phyloP scores from a whole-genome alignment of 53 echinoderm and acorn worm species.

The Antedon mediterranea region DNA sequence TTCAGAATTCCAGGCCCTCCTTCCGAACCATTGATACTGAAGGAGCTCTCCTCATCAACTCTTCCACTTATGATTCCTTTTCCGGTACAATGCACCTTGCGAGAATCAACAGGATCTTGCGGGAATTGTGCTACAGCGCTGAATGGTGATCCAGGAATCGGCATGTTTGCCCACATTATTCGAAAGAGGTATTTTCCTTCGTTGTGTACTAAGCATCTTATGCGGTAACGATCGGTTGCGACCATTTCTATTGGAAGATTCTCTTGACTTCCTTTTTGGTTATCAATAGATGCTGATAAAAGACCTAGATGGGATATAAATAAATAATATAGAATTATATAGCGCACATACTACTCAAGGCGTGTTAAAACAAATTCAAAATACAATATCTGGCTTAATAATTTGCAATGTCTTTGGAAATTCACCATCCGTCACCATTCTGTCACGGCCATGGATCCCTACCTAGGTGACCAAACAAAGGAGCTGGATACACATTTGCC shows the following conservation, averaged over 20 bases:
- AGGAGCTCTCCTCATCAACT: slow-evolving; percentile 47
- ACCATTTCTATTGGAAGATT: slow-evolving; percentile 40
- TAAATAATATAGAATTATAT: neutral
- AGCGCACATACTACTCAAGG: no score
- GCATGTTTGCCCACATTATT: slow-evolving; percentile 46
- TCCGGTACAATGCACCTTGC: slow-evolving; percentile 46
- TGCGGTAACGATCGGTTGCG: slow-evolving; percentile 35
- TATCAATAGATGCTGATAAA: slow-evolving; percentile 52
- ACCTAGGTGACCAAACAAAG: no score
- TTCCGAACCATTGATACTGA: slow-evolving; percentile 67
- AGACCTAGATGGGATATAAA: slow-evolving; percentile 28
- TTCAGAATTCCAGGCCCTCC: slow-evolving; percentile 58
- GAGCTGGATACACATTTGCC: no score
- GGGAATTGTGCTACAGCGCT: slow-evolving; percentile 31
- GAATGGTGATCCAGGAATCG: slow-evolving; percentile 71
- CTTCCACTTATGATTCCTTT: slow-evolving; percentile 34
- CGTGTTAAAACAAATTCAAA: no score
- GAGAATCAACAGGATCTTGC: slow-evolving; percentile 61
- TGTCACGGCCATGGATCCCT: no score
- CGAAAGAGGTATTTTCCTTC: slow-evolving; percentile 59
- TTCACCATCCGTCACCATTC: no score
- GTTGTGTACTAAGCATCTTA: slow-evolving; percentile 50
- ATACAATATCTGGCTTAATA: no score
- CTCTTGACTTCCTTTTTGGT: slow-evolving; percentile 29
- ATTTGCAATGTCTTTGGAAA: no score